Evolutionary conservation across 1,140 invertebrate species (phyloP).

Genomic region (Drosophila grimshawi): DNA sequence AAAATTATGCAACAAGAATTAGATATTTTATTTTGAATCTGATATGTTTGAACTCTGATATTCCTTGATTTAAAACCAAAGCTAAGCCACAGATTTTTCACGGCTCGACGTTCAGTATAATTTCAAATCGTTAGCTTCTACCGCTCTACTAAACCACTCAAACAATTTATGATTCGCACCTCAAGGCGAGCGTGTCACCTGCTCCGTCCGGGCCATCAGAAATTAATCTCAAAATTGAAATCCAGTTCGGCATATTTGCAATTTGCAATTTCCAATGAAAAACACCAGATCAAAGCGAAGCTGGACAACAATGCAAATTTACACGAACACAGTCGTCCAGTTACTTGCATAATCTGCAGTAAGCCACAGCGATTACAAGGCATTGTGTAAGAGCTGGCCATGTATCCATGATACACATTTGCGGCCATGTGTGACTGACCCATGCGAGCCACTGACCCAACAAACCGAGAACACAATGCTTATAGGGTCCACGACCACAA

Average conservation of each 20-base stretch:
- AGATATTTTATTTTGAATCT: too few species aligned
- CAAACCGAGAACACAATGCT: conserved; percentile 7
- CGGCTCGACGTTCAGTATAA: neutral
- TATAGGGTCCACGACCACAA: conserved; percentile 33
- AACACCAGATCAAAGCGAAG: conserved; percentile 36
- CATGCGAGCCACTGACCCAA: conserved; percentile 13
- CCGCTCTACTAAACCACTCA: conserved; percentile 56
- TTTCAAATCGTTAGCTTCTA: neutral
- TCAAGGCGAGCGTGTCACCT: neutral
- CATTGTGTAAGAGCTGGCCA: conserved; percentile 37
- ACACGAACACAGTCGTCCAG: conserved; percentile 26
- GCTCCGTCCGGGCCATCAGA: neutral
- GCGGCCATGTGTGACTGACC: conserved; percentile 4
- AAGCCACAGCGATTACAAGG: conserved; percentile 59
- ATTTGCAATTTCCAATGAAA: conserved; percentile 30
- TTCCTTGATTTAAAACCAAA: neutral
- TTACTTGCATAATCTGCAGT: conserved; percentile 70
- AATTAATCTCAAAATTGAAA: conserved; percentile 63
- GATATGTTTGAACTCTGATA: too few species aligned
- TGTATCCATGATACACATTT: conserved; percentile 26
- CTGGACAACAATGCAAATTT: conserved; percentile 22
- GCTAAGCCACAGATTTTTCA: conserved; percentile 3
- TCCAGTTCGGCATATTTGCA: neutral
- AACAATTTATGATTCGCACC: conserved; percentile 49
- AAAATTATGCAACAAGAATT: too few species aligned